phyloP scores from a whole-genome alignment of 2,113 vertebrate species.

The Rhinopomastus cyanomelas region DNA sequence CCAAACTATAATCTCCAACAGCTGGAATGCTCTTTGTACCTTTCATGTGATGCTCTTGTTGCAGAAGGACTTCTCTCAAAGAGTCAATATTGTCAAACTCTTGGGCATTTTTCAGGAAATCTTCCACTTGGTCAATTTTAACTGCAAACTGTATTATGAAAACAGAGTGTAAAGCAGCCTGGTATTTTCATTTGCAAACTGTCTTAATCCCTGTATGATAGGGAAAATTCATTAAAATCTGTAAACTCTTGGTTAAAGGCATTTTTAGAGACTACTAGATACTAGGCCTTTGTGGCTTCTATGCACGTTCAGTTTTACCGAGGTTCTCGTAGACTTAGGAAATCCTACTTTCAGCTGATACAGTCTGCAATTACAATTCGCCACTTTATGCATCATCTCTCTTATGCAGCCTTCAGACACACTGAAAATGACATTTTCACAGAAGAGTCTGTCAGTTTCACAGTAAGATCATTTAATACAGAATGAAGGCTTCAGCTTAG shows the following conservation, averaged over 20 bases:
- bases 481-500: background rate
- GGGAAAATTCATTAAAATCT: background rate
- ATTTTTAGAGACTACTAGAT: background rate
- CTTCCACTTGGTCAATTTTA: slow-evolving; percentile 84
- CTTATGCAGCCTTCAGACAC: background rate
- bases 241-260: background rate
- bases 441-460: background rate
- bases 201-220: background rate
- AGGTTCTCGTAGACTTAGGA: background rate
- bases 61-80: slow-evolving; percentile 72
- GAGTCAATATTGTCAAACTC: slow-evolving; percentile 69
- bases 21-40: slow-evolving; percentile 65
- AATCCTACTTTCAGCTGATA: background rate
- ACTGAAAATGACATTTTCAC: background rate
- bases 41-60: slow-evolving; percentile 79
- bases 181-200: background rate
- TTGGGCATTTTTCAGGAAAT: slow-evolving; percentile 73
- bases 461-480: background rate
- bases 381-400: background rate
- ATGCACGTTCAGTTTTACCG: background rate
- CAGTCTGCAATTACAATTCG: background rate
- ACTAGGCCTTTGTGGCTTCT: background rate
- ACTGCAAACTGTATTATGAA: slow-evolving; percentile 81
- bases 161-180: background rate
- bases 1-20: no score